phyloP scores from a whole-genome alignment of 2,888 invertebrate genomes.

The Archips xylosteana region DNA sequence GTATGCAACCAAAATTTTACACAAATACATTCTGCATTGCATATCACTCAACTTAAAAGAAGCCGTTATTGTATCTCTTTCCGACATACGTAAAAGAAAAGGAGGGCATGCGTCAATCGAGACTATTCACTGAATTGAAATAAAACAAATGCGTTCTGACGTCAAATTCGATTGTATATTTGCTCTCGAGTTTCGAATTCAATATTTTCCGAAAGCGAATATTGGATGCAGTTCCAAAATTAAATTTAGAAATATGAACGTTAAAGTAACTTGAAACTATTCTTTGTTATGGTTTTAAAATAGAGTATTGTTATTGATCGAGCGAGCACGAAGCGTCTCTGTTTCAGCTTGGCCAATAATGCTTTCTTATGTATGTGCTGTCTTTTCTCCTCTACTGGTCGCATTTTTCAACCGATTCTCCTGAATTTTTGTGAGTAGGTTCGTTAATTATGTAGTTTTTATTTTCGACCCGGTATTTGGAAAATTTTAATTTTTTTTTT shows the following conservation, averaged over 20 bases:
- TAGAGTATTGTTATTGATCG: neutral
- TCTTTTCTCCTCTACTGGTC: too few relatives aligned
- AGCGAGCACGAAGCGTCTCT: too few relatives aligned
- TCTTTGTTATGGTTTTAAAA: neutral
- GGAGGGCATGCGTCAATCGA: conserved; percentile 28
- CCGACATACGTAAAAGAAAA: conserved; percentile 7
- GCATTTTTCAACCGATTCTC: too few relatives aligned
- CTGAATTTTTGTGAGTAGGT: too few relatives aligned
- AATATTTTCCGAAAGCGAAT: conserved; percentile 36
- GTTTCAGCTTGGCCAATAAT: too few relatives aligned
- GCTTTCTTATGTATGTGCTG: too few relatives aligned
- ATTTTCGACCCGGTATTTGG: too few relatives aligned
- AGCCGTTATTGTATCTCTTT: conserved; percentile 11
- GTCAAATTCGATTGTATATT: conserved; percentile 41
- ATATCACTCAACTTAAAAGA: neutral
- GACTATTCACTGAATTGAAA: conserved; percentile 36
- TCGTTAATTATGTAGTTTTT: too few relatives aligned
- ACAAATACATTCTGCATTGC: neutral
- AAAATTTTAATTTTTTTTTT: too few relatives aligned
- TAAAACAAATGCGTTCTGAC: conserved; percentile 41
- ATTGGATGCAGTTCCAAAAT: conserved; percentile 38
- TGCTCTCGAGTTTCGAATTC: conserved; percentile 37
- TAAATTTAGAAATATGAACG: conserved; percentile 33
- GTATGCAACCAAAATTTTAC: neutral
- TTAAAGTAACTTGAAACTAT: conserved; percentile 17